A percentile compares a stretch with the other conserved stretches of the same genome.
Evolutionary conservation across 2,797 vertebrate species (phyloP).

Genomic region (Sebastes hopkinsi): DNA sequence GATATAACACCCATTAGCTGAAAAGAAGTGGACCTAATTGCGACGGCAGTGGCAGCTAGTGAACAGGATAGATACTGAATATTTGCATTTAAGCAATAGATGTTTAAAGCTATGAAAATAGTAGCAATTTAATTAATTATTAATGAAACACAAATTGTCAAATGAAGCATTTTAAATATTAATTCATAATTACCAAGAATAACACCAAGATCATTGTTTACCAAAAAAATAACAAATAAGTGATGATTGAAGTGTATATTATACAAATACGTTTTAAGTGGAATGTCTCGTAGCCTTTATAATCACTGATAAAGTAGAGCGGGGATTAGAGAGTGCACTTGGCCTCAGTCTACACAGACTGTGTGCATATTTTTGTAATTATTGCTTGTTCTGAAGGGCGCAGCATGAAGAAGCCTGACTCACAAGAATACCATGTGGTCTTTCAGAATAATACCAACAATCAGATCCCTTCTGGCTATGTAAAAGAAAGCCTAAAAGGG

Average conservation of each 20-base stretch:
- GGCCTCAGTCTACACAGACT: conserved; percentile 49
- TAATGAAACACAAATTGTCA: conserved; percentile 50
- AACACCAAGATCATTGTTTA: conserved; percentile 38
- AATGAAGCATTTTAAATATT: conserved; percentile 50
- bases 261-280: conserved; percentile 21
- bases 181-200: conserved; percentile 41
- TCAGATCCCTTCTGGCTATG: conserved; percentile 67
- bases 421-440: conserved; percentile 80
- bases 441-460: conserved; percentile 69
- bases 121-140: conserved; percentile 52
- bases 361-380: conserved; percentile 78
- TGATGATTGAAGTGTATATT: conserved; percentile 29
- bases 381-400: conserved; percentile 76
- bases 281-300: conserved; percentile 17
- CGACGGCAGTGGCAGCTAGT: conserved; percentile 12
- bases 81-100: conserved; percentile 43
- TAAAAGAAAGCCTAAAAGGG: conserved; percentile 62
- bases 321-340: conserved; percentile 22
- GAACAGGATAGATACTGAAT: conserved; percentile 37
- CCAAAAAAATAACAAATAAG: conserved; percentile 39
- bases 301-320: conserved; percentile 29
- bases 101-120: conserved; percentile 39
- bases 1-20: conserved; percentile 62
- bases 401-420: conserved; percentile 73
- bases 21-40: conserved; percentile 47